A percentile compares a stretch with the other conserved stretches of the same genome.
phyloP scores from a whole-genome alignment of 2,888 invertebrate genomes.

The Heteromurus nitidus region DNA sequence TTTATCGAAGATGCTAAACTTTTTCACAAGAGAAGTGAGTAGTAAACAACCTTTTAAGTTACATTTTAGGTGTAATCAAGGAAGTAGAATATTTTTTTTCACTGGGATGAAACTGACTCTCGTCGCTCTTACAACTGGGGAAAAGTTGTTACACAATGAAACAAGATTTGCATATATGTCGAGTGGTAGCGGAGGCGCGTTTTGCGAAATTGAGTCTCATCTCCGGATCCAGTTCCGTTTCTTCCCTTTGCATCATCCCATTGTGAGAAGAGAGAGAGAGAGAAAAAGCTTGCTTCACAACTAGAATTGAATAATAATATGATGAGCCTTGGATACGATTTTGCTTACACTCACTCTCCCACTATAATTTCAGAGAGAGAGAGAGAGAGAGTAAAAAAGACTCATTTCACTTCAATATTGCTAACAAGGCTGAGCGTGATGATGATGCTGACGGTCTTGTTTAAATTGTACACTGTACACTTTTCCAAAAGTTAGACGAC shows the following conservation, averaged over 20 bases:
- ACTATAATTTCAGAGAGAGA: neutral
- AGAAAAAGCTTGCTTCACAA: neutral
- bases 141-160: conserved; percentile 6
- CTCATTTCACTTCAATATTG: neutral
- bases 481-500: conserved; percentile 3
- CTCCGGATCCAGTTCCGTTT: no score
- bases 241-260: no score
- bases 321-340: no score
- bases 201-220: neutral
- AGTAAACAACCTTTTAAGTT: no score
- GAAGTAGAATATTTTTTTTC: neutral
- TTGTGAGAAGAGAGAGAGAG: neutral
- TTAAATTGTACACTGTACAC: conserved; percentile 6
- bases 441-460: conserved; percentile 6
- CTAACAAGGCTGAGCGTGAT: no score
- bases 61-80: conserved; percentile 21
- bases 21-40: no score
- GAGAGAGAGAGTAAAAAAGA: neutral
- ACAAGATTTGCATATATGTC: neutral
- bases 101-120: neutral
- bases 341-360: no score
- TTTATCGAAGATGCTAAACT: no score
- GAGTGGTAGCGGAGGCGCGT: no score
- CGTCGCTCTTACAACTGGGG: neutral
- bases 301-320: neutral